These are phyloP conservation scores for Metridium senile DNA, from an alignment of 92 coral and sea anemone genomes.

Conservation along the genomic window DNA sequence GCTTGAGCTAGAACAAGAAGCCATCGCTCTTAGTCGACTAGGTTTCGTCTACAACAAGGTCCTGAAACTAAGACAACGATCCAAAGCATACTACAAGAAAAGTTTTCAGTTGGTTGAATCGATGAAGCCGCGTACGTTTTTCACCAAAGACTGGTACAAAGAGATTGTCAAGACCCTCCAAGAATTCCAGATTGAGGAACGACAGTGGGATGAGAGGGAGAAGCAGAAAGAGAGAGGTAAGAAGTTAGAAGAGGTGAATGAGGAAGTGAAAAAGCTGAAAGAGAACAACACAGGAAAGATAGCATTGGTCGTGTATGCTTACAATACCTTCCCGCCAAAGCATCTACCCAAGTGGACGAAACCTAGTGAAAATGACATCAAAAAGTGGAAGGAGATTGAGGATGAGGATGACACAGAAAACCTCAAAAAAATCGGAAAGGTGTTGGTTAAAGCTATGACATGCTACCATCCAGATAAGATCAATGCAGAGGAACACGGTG, in stretches of 20 bases:
- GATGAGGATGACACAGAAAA: constrained; percentile 1
- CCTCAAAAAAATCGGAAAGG: constrained; percentile 35
- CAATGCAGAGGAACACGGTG: constrained; percentile 64
- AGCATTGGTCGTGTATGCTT: constrained; percentile 53
- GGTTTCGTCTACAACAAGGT: constrained; percentile 88
- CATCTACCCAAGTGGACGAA: constrained; percentile 46
- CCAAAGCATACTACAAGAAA: constrained; percentile 78
- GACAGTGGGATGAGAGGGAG: constrained; percentile 55
- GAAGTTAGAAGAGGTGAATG: constrained; percentile 61
- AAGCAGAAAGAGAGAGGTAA: constrained; percentile 66
- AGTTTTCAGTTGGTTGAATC: constrained; percentile 83
- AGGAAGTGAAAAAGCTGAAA: constrained; percentile 61
- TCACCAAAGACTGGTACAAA: constrained; percentile 75
- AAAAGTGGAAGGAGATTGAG: constrained; percentile 35
- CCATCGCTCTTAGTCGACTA: constrained; percentile 76
- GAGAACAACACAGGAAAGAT: constrained; percentile 39
- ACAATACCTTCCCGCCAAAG: constrained; percentile 72
- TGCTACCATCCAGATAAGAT: constrained; percentile 86
- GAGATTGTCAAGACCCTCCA: constrained; percentile 54
- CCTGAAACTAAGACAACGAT: constrained; percentile 60
- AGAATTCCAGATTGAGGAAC: constrained; percentile 32
- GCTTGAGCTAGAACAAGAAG: constrained; percentile 85
- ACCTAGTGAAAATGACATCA: constrained; percentile 57
- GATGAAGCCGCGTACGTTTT: constrained; percentile 81
- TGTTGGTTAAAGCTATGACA: constrained; percentile 47